These are phyloP conservation scores for Pagetopsis macropterus DNA, from an alignment of 2,797 vertebrate genomes.

Conservation along the genomic window DNA sequence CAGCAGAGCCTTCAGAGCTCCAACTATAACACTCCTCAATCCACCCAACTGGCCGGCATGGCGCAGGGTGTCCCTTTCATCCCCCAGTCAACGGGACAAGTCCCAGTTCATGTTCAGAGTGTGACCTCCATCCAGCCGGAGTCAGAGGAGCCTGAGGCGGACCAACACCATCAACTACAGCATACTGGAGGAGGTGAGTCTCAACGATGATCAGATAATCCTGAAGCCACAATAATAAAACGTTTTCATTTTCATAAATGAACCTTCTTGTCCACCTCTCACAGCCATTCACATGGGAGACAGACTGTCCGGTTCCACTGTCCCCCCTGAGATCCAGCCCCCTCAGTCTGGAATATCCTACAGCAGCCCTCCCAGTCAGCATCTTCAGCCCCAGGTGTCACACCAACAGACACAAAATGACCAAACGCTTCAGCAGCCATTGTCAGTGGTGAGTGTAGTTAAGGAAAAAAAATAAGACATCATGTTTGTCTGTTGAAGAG, in stretches of 20 bases:
- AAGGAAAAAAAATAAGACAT: neutral
- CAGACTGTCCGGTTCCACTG: constrained; percentile 85
- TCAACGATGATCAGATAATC: constrained; percentile 2
- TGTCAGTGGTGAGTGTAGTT: constrained; percentile 86
- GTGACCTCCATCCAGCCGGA: constrained; percentile 85
- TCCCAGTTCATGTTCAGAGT: constrained; percentile 73
- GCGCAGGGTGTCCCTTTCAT: constrained; percentile 63
- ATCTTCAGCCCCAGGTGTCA: constrained; percentile 75
- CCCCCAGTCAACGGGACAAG: constrained; percentile 66
- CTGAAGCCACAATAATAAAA: constrained; percentile 1
- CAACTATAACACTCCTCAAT: constrained; percentile 68
- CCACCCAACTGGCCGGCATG: constrained; percentile 49
- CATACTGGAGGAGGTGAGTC: constrained; percentile 76
- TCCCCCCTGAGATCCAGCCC: constrained; percentile 86
- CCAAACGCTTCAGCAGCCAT: constrained; percentile 69
- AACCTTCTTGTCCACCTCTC: constrained; percentile 11
- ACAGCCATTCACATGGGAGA: constrained; percentile 86
- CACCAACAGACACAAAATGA: constrained; percentile 80
- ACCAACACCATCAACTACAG: constrained; percentile 90
- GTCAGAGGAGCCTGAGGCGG: constrained; percentile 90
- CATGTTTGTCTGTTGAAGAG: neutral
- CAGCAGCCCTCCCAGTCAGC: constrained; percentile 85
- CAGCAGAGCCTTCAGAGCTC: constrained; percentile 69
- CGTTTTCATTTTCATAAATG: neutral
- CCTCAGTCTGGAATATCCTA: constrained; percentile 85